phyloP scores from a whole-genome alignment of 2,113 vertebrate species.

The Naja naja region DNA sequence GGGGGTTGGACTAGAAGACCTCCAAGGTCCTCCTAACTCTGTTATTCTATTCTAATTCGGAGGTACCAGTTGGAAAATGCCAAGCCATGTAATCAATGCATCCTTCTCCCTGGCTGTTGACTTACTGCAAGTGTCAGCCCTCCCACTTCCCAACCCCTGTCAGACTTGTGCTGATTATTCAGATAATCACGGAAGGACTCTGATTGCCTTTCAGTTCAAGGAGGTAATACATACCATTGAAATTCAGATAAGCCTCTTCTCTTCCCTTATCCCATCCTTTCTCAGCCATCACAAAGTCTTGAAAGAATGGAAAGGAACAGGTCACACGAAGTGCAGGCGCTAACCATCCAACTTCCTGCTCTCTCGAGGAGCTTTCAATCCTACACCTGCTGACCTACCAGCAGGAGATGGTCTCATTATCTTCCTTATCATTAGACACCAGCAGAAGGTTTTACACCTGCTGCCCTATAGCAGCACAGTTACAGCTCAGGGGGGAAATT shows the following conservation, averaged over 20 bases:
- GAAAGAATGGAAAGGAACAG: conserved; percentile 53
- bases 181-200: conserved; percentile 62
- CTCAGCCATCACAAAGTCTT: conserved; percentile 48
- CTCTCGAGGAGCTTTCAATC: conserved; percentile 75
- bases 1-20: too few relatives aligned
- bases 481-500: conserved; percentile 63
- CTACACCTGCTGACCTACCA: conserved; percentile 80
- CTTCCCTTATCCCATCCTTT: conserved; percentile 32
- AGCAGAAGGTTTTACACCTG: conserved; percentile 81
- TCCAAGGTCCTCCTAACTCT: too few relatives aligned
- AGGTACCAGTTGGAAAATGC: conserved; percentile 6
- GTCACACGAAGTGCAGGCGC: conserved; percentile 59
- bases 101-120: conserved; percentile 29
- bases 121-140: conserved; percentile 34
- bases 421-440: conserved; percentile 79
- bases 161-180: conserved; percentile 61
- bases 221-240: conserved; percentile 54
- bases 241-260: conserved; percentile 35
- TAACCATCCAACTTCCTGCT: conserved; percentile 72
- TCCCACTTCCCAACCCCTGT: conserved; percentile 51
- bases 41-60: background rate
- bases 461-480: conserved; percentile 74
- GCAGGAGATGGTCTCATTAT: conserved; percentile 80
- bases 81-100: conserved; percentile 42
- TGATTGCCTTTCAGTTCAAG: conserved; percentile 67